Percentiles rank a stretch among this genome's conserved stretches.
Evolutionary conservation across 1,140 invertebrate species (phyloP).

Genomic region (Nautilus pompilius): DNA sequence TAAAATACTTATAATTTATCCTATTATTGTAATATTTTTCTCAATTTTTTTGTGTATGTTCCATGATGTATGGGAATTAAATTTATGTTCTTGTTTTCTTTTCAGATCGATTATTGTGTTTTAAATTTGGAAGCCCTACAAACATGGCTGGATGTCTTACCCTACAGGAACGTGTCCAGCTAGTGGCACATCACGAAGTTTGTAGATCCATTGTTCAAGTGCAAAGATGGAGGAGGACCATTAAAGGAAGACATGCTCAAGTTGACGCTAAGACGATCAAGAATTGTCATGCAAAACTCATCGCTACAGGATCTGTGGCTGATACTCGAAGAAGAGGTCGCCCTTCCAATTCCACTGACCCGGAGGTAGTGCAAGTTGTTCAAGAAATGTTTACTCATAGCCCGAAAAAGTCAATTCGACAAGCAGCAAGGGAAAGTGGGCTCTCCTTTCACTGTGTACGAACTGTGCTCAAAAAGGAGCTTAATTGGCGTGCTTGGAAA

Average conservation of each 20-base stretch:
- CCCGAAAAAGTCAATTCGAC: not conserved
- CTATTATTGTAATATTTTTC: no score
- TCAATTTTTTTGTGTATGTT: no score
- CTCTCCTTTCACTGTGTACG: not conserved
- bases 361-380: not conserved
- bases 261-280: not conserved
- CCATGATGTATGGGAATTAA: no score
- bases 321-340: not conserved
- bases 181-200: not conserved
- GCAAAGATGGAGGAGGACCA: not conserved
- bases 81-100: no score
- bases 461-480: not conserved
- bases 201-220: not conserved
- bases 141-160: no score
- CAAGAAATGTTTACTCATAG: not conserved
- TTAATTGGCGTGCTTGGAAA: not conserved
- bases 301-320: no score
- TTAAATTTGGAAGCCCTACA: no score
- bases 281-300: conserved; percentile 2
- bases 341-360: not conserved
- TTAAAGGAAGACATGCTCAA: not conserved
- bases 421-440: not conserved
- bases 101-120: no score
- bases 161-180: not conserved
- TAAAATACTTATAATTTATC: no score